Percentiles rank a stretch among this genome's conserved stretches.
These are phyloP conservation scores for Catocala fraxini DNA, from an alignment of 2,888 invertebrate species.

Conservation along the genomic window DNA sequence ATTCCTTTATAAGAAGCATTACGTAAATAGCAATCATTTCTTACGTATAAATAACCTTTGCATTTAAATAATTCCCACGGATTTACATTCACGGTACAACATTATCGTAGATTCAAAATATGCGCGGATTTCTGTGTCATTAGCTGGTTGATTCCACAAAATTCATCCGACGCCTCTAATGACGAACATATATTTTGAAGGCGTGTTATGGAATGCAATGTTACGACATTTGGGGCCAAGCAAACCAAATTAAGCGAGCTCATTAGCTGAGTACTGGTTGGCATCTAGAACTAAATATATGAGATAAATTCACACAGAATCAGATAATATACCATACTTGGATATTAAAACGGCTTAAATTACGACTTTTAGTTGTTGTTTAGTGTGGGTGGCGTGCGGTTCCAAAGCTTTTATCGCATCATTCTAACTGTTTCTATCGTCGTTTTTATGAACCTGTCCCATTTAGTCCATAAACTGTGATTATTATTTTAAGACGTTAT, in stretches of 20 bases:
- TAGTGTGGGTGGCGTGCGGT: conserved; percentile 28
- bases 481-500: conserved; percentile 16
- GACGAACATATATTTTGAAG: conserved; percentile 62
- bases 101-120: conserved; percentile 43
- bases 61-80: conserved; percentile 38
- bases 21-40: conserved; percentile 10
- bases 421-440: conserved; percentile 37
- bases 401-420: conserved; percentile 20
- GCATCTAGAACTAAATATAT: conserved; percentile 47
- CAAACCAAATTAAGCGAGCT: conserved; percentile 60
- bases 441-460: conserved; percentile 27
- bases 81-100: conserved; percentile 19
- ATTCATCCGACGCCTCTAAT: conserved; percentile 65
- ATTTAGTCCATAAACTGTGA: conserved; percentile 28
- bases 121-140: conserved; percentile 54
- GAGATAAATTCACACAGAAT: conserved; percentile 43
- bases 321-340: conserved; percentile 49
- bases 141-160: conserved; percentile 63
- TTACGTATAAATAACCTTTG: conserved; percentile 11
- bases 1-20: conserved; percentile 10
- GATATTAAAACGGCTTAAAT: conserved; percentile 40
- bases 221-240: conserved; percentile 59
- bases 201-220: conserved; percentile 63
- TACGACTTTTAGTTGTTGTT: conserved; percentile 28
- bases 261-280: conserved; percentile 55